phyloP scores from a whole-genome alignment of 2,113 vertebrate species.

The Pomatostomus ruficeps region DNA sequence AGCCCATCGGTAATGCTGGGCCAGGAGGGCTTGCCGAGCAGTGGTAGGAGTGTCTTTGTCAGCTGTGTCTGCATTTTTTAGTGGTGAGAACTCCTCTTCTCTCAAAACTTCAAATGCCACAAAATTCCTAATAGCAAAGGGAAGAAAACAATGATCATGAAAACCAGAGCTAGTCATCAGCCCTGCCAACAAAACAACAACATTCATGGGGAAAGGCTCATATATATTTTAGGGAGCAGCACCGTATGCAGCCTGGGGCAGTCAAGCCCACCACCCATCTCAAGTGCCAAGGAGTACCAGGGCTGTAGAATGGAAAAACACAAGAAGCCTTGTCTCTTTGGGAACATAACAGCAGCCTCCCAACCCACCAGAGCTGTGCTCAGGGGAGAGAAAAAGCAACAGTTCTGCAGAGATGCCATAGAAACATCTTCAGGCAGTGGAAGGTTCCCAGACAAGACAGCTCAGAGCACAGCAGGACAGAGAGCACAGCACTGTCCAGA shows the following conservation, averaged over 20 bases:
- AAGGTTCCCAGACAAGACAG: not conserved
- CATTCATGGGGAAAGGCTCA: not conserved
- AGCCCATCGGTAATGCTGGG: slow-evolving; percentile 89
- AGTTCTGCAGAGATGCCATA: not conserved
- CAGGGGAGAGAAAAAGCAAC: not conserved
- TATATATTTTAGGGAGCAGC: not conserved
- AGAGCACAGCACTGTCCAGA: not conserved
- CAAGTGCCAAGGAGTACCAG: not conserved
- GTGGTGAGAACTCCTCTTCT: slow-evolving; percentile 89
- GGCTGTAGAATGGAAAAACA: not conserved
- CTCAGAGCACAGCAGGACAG: not conserved
- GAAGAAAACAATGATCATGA: not conserved
- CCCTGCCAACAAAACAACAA: not conserved
- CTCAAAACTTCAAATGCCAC: slow-evolving; percentile 87
- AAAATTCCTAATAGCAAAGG: slow-evolving; percentile 77
- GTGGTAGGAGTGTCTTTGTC: slow-evolving; percentile 79
- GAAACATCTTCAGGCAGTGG: not conserved
- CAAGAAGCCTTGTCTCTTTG: not conserved
- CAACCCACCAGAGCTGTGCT: not conserved
- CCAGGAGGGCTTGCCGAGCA: slow-evolving; percentile 75
- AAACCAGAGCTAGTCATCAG: not conserved
- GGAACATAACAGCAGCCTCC: not conserved
- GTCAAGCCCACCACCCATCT: not conserved
- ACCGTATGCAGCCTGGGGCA: not conserved
- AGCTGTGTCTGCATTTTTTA: slow-evolving; percentile 85